Conservation (phyloP, 2,113 vertebrate genomes). For the Shinisaurus crocodilurus region DNA sequence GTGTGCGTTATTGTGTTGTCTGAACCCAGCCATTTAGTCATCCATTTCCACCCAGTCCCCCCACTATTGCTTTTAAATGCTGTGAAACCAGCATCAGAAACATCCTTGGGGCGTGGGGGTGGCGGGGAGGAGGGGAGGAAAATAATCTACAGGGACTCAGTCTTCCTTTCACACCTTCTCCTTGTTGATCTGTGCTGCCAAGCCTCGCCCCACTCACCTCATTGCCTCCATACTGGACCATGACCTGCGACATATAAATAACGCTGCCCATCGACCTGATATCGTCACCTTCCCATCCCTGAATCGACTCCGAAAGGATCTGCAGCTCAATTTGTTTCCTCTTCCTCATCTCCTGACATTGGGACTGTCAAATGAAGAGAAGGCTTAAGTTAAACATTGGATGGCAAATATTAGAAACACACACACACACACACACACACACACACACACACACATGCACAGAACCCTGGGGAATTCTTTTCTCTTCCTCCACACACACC, state of each 20-base stretch:
- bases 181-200: background rate
- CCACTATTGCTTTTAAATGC: background rate
- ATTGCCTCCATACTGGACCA: constrained; percentile 84
- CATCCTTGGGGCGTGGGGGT: background rate
- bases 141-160: background rate
- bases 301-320: constrained; percentile 94
- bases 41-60: background rate
- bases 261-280: constrained; percentile 92
- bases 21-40: background rate
- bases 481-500: too few relatives aligned
- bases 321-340: constrained; percentile 95
- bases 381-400: background rate
- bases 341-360: constrained; percentile 94
- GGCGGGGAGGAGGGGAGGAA: background rate
- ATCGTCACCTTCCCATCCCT: constrained; percentile 95
- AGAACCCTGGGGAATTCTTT: background rate
- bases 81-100: background rate
- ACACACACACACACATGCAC: too few relatives aligned
- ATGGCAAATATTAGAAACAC: background rate
- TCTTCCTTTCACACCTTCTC: background rate
- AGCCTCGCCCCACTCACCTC: constrained; percentile 82
- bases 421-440: too few relatives aligned
- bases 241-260: constrained; percentile 92
- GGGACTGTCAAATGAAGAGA: constrained; percentile 73
- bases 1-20: too few relatives aligned